These are phyloP conservation scores for Polylopha cassiicola DNA, from an alignment of 2,888 invertebrate species.

Conservation along the genomic window DNA sequence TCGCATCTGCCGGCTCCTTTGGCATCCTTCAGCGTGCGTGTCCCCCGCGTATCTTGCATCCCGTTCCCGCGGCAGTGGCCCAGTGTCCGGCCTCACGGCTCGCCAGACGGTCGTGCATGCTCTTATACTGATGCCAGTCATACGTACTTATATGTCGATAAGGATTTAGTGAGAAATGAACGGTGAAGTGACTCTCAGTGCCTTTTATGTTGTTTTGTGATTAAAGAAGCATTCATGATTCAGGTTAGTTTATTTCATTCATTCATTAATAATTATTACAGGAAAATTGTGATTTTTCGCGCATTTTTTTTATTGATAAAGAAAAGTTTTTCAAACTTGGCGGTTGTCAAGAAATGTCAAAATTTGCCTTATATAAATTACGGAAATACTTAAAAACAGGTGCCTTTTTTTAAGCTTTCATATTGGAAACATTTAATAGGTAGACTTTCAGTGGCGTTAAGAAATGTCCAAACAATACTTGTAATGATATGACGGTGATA, in stretches of 20 bases:
- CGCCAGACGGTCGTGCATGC: conserved; percentile 67
- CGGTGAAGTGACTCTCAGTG: conserved; percentile 67
- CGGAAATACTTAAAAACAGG: too few relatives aligned
- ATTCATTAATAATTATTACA: too few relatives aligned
- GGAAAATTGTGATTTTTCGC: too few relatives aligned
- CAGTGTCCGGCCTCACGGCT: conserved; percentile 72
- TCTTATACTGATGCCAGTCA: conserved; percentile 48
- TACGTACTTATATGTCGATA: conserved; percentile 48
- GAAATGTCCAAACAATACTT: too few relatives aligned
- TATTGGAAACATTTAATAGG: too few relatives aligned
- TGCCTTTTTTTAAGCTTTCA: too few relatives aligned
- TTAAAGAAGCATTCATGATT: conserved; percentile 67
- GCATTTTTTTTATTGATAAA: too few relatives aligned
- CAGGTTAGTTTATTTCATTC: conserved; percentile 56
- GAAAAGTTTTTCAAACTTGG: too few relatives aligned
- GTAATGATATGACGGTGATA: too few relatives aligned
- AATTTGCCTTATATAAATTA: too few relatives aligned
- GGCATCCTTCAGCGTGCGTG: conserved; percentile 72
- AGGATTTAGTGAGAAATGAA: conserved; percentile 68
- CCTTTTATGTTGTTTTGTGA: conserved; percentile 60
- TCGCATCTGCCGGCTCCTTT: conserved; percentile 74
- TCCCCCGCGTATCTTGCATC: conserved; percentile 73
- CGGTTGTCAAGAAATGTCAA: too few relatives aligned
- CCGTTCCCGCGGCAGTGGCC: conserved; percentile 66
- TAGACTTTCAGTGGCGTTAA: too few relatives aligned